Conservation (phyloP, 2,797 vertebrate species). For the Mergus octosetaceus region DNA sequence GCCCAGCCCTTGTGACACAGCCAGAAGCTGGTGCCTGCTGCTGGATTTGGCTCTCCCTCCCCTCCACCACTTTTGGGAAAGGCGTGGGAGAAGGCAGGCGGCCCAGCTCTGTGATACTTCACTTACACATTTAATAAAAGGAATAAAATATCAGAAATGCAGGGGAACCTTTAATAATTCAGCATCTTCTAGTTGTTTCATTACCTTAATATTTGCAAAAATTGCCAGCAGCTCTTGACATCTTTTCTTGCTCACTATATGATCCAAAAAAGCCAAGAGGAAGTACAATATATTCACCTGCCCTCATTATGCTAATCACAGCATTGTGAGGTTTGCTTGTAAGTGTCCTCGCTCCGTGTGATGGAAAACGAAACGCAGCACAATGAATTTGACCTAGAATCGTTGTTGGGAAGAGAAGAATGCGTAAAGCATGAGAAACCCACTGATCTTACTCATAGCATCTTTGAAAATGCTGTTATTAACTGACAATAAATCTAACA, state of each 20-base stretch:
- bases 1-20: rapidly evolving
- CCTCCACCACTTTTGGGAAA: background rate
- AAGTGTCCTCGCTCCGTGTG: rapidly evolving
- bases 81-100: background rate
- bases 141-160: constrained; percentile 57
- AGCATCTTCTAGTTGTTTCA: background rate
- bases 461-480: background rate
- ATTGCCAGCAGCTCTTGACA: constrained; percentile 13
- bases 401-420: background rate
- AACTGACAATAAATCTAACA: constrained; percentile 24
- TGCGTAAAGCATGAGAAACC: background rate
- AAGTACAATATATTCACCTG: background rate
- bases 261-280: background rate
- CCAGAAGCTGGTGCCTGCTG: background rate
- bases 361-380: background rate
- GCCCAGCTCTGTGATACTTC: background rate
- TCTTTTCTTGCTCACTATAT: background rate
- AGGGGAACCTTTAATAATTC: constrained; percentile 46
- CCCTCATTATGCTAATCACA: background rate
- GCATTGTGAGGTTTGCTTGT: background rate
- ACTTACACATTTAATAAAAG: constrained; percentile 40
- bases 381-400: background rate
- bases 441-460: background rate
- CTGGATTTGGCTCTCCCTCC: background rate
- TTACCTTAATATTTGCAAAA: background rate